Percentiles rank a stretch among this genome's conserved stretches.
Conservation (phyloP, 2,113 vertebrate species). For the Sinocyclocheilus rhinocerous region DNA sequence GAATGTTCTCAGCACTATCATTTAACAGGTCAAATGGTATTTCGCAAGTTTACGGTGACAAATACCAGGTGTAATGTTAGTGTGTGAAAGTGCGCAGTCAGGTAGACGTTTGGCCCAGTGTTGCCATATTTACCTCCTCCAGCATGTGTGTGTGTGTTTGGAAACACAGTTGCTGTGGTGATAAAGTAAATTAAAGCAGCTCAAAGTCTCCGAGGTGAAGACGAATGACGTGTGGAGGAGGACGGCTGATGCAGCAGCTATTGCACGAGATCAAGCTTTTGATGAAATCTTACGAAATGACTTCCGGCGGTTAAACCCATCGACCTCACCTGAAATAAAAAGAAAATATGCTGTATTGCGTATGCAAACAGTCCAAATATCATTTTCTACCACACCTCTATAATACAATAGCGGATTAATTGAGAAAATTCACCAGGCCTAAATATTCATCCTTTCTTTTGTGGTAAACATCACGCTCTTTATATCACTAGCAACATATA, state of each 20-base stretch:
- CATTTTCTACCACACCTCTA: neutral
- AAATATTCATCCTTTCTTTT: no score
- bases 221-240: neutral
- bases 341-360: neutral
- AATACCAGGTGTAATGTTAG: neutral
- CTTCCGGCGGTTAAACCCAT: neutral
- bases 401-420: neutral
- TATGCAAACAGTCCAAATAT: neutral
- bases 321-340: neutral
- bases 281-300: neutral
- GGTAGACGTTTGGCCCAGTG: neutral
- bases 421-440: neutral
- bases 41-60: neutral
- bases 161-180: conserved; percentile 30
- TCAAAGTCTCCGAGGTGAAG: neutral
- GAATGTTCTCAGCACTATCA: neutral
- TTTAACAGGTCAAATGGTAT: conserved; percentile 8
- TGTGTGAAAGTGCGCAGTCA: conserved; percentile 4
- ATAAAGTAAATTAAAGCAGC: neutral
- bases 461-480: neutral
- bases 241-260: neutral
- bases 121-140: conserved; percentile 17
- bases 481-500: neutral
- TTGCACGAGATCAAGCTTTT: neutral
- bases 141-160: conserved; percentile 43